phyloP scores from a whole-genome alignment of 1,140 invertebrate species.

The Magallana ariakensis region DNA sequence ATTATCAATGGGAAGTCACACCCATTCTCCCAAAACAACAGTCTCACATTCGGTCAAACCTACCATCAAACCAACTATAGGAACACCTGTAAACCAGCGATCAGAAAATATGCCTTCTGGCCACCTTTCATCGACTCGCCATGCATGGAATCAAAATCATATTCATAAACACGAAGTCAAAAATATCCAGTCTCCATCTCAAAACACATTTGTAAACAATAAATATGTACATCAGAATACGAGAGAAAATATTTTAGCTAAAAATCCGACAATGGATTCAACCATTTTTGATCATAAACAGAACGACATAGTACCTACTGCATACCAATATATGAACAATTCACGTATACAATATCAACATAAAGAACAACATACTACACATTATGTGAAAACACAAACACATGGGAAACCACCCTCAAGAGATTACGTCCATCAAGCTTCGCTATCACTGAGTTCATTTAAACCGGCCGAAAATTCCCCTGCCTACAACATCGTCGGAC shows the following conservation, averaged over 20 bases:
- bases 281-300: too few species aligned
- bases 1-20: not conserved
- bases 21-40: conserved; percentile 14
- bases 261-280: too few species aligned
- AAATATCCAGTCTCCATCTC: not conserved
- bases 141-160: not conserved
- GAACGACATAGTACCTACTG: not conserved
- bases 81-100: not conserved
- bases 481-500: not conserved
- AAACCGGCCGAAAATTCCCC: not conserved
- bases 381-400: not conserved
- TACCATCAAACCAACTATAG: not conserved
- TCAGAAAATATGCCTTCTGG: not conserved
- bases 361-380: not conserved
- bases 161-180: not conserved
- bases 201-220: not conserved
- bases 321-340: not conserved
- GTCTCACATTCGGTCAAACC: conserved; percentile 1
- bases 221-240: not conserved
- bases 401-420: not conserved
- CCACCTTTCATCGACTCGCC: not conserved
- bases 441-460: not conserved
- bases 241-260: not conserved
- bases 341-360: not conserved
- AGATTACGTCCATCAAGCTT: not conserved